These are phyloP conservation scores for Manacus vitellinus DNA, from an alignment of 2,113 vertebrate species.

Conservation along the genomic window DNA sequence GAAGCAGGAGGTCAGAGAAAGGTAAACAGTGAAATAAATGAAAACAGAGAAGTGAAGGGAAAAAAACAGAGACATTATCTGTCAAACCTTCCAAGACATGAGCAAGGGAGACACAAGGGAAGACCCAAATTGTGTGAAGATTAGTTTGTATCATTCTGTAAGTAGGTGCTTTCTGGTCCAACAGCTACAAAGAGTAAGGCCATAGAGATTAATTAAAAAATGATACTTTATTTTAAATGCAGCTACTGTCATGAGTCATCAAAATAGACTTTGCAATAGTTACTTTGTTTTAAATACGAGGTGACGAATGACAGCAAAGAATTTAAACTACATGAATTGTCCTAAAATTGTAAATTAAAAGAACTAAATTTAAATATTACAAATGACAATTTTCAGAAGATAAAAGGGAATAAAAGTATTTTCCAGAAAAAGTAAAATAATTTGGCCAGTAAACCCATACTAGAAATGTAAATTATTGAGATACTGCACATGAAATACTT, in stretches of 20 bases:
- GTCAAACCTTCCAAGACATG: not conserved
- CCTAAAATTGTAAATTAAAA: slow-evolving; percentile 21
- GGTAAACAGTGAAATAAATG: not conserved
- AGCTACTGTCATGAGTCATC: slow-evolving; percentile 48
- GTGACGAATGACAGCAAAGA: slow-evolving; percentile 33
- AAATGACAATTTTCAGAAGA: slow-evolving; percentile 30
- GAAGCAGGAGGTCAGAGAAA: not conserved
- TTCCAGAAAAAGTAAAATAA: slow-evolving; percentile 37
- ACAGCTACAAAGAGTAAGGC: not conserved
- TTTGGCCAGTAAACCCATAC: slow-evolving; percentile 22
- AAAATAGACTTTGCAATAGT: slow-evolving; percentile 75
- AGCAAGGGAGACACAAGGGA: not conserved
- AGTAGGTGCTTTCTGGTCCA: not conserved
- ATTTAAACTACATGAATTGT: not conserved
- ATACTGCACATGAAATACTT: not conserved
- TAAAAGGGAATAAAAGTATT: slow-evolving; percentile 32
- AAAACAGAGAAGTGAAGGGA: not conserved
- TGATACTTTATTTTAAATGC: slow-evolving; percentile 68
- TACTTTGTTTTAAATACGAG: slow-evolving; percentile 70
- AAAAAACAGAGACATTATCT: not conserved
- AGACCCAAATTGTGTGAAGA: not conserved
- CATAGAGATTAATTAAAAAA: slow-evolving; percentile 30
- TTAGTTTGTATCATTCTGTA: not conserved
- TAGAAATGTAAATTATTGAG: not conserved
- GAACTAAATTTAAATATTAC: slow-evolving; percentile 54